phyloP scores from a whole-genome alignment of 1,140 invertebrate genomes.

The Drosophila sp. region DNA sequence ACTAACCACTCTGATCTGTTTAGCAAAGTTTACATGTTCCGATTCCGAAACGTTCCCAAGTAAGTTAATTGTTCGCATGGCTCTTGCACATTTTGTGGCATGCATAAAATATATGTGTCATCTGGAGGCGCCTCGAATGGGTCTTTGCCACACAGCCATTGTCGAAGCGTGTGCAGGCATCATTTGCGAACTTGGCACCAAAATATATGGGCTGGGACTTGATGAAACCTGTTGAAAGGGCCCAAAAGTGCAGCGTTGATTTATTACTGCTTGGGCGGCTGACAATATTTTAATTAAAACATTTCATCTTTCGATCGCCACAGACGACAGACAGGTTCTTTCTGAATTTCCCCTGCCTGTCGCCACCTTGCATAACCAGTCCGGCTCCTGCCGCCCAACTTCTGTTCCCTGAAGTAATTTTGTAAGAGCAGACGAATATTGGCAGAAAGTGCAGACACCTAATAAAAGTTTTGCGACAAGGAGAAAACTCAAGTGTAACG shows the following conservation, averaged over 20 bases:
- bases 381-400: neutral
- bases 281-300: constrained; percentile 81
- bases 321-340: constrained; percentile 6
- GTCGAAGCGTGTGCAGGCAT: constrained; percentile 15
- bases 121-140: constrained; percentile 53
- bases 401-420: constrained; percentile 73
- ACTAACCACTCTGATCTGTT: constrained; percentile 1
- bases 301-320: constrained; percentile 51
- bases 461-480: constrained; percentile 82
- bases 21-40: constrained; percentile 8
- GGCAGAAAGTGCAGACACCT: constrained; percentile 78
- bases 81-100: constrained; percentile 56
- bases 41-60: constrained; percentile 41
- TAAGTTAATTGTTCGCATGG: constrained; percentile 60
- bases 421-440: constrained; percentile 65
- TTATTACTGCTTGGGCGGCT: constrained; percentile 56
- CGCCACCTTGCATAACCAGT: neutral
- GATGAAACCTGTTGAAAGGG: constrained; percentile 77
- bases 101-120: constrained; percentile 62
- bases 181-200: constrained; percentile 1
- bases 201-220: constrained; percentile 48
- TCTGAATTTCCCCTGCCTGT: neutral
- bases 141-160: constrained; percentile 19
- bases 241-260: constrained; percentile 57
- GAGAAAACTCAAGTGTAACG: constrained; percentile 72